Evolutionary conservation across 2,888 invertebrate species (phyloP).

Genomic region (Spisula subtruncata): DNA sequence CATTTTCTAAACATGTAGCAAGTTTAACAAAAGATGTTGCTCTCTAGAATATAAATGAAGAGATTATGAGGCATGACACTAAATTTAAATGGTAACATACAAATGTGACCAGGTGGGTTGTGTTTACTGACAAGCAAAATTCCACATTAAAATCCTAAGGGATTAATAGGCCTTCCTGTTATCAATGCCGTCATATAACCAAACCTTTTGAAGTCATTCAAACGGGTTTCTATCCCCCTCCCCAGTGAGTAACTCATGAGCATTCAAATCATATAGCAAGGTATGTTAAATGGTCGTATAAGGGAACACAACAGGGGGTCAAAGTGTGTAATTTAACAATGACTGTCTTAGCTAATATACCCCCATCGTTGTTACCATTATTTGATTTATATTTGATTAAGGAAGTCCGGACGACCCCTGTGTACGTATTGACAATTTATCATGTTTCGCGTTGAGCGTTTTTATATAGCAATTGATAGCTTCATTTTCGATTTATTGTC

Average conservation of each 20-base stretch:
- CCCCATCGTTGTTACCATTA: constrained; percentile 19
- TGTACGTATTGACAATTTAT: neutral
- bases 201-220: constrained; percentile 49
- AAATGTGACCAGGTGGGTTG: constrained; percentile 37
- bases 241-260: constrained; percentile 6
- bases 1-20: neutral
- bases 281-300: constrained; percentile 26
- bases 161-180: constrained; percentile 44
- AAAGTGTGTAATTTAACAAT: constrained; percentile 27
- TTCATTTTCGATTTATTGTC: constrained; percentile 1
- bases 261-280: neutral
- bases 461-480: neutral
- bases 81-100: constrained; percentile 35
- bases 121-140: constrained; percentile 27
- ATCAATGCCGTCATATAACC: constrained; percentile 33
- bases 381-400: constrained; percentile 29
- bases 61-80: constrained; percentile 32
- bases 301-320: constrained; percentile 15
- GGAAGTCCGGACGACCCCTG: neutral
- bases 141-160: constrained; percentile 37
- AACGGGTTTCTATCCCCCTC: neutral
- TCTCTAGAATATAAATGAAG: constrained; percentile 42
- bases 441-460: neutral
- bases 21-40: constrained; percentile 21
- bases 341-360: constrained; percentile 26